These are phyloP conservation scores for Lycocorax pyrrhopterus DNA, from an alignment of 2,113 vertebrate species.

Conservation along the genomic window DNA sequence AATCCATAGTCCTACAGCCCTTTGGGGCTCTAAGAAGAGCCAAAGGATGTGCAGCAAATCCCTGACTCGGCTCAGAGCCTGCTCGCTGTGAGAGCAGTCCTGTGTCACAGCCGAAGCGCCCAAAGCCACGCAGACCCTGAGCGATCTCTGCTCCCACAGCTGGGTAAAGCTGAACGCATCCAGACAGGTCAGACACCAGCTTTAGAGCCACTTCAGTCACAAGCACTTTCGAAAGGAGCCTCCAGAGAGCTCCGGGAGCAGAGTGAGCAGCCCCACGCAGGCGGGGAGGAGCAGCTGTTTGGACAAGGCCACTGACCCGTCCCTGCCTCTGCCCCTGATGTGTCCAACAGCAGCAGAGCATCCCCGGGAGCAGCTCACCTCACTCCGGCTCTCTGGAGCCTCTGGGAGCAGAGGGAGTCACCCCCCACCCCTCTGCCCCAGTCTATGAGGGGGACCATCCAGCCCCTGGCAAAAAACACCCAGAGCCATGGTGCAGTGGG, in stretches of 20 bases:
- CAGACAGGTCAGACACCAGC: background rate
- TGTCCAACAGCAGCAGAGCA: background rate
- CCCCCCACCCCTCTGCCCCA: background rate
- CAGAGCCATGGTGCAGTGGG: rapidly evolving
- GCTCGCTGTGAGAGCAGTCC: background rate
- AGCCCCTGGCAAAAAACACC: background rate
- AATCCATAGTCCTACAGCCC: background rate
- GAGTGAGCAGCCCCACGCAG: rapidly evolving
- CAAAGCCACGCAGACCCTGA: background rate
- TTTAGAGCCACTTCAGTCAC: background rate
- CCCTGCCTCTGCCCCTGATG: background rate
- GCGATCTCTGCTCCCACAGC: rapidly evolving
- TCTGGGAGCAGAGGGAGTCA: background rate
- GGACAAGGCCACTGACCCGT: background rate
- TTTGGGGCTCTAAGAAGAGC: background rate
- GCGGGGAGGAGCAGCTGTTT: background rate
- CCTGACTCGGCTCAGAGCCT: background rate
- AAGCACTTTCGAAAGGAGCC: background rate
- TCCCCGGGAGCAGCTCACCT: background rate
- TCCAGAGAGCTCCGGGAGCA: background rate
- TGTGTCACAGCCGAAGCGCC: background rate
- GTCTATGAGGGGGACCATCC: background rate
- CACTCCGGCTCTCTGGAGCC: background rate
- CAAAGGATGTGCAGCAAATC: background rate
- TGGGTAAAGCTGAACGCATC: background rate